Evolutionary conservation across 2,888 invertebrate genomes (phyloP).

Genomic region (Apoderus coryli): DNA sequence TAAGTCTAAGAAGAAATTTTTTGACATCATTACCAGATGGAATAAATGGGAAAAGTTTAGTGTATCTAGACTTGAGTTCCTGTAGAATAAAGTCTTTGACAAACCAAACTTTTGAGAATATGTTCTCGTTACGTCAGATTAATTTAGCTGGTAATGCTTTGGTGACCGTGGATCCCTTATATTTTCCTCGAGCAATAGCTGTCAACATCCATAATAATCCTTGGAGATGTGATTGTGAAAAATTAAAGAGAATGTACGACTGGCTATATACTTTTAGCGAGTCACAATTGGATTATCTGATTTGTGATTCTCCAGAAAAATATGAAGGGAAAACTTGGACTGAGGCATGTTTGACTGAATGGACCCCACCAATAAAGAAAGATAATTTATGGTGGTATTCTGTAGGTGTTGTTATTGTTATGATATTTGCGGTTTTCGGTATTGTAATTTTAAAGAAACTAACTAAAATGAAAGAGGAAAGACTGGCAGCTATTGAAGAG

Average conservation of each 20-base stretch:
- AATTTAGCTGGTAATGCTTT: conserved; percentile 58
- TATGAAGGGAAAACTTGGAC: conserved; percentile 53
- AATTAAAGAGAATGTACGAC: conserved; percentile 46
- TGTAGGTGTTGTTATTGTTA: conserved; percentile 38
- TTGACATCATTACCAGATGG: conserved; percentile 45
- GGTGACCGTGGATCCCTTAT: conserved; percentile 42
- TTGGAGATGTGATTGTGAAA: conserved; percentile 59
- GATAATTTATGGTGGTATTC: conserved; percentile 43
- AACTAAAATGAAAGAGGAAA: conserved; percentile 39
- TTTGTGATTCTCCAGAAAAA: conserved; percentile 50
- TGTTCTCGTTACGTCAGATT: conserved; percentile 44
- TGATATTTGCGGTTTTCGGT: conserved; percentile 39
- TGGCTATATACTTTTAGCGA: conserved; percentile 42
- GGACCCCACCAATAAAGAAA: conserved; percentile 33
- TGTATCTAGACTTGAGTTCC: conserved; percentile 42
- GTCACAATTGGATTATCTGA: conserved; percentile 30
- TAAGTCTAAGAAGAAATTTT: conserved; percentile 53
- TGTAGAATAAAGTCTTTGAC: conserved; percentile 45
- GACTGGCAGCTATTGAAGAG: conserved; percentile 31
- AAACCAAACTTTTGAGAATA: conserved; percentile 46
- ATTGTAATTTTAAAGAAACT: conserved; percentile 40
- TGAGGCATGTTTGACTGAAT: conserved; percentile 45
- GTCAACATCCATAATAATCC: conserved; percentile 57
- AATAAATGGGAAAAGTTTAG: conserved; percentile 44
- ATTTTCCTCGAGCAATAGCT: conserved; percentile 44